phyloP scores from a whole-genome alignment of 2,113 vertebrate species.

The Martes martes region DNA sequence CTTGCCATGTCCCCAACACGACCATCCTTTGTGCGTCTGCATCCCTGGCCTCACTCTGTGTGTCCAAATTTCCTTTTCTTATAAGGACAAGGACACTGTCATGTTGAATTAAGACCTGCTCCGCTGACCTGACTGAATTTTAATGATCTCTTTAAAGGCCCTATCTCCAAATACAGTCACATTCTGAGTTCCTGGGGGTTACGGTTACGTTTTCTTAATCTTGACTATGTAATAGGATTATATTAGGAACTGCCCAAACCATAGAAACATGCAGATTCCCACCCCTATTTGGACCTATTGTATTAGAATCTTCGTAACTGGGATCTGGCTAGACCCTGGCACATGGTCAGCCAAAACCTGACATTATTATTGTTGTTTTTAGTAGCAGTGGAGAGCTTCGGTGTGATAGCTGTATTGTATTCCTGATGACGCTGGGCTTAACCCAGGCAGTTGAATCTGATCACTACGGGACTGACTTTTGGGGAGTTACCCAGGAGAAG shows the following conservation, averaged over 20 bases:
- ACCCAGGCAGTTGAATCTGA: neutral
- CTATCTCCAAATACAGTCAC: neutral
- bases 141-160: neutral
- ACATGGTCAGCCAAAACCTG: too few species aligned
- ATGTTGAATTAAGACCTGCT: neutral
- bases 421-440: neutral
- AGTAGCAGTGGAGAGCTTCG: neutral
- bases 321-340: neutral
- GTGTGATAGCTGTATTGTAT: neutral
- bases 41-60: neutral
- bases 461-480: neutral
- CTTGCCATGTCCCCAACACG: neutral
- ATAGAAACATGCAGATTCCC: neutral
- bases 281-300: neutral
- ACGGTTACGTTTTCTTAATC: neutral
- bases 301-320: neutral
- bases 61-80: neutral
- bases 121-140: neutral
- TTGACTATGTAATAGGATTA: neutral
- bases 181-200: neutral
- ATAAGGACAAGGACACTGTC: neutral
- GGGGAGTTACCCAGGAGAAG: neutral
- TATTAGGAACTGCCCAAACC: neutral
- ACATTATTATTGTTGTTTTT: neutral
- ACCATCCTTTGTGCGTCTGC: neutral